Percentiles rank a stretch among this genome's conserved stretches.
Evolutionary conservation across 2,888 invertebrate genomes (phyloP).

Genomic region (Idaea dimidiata): DNA sequence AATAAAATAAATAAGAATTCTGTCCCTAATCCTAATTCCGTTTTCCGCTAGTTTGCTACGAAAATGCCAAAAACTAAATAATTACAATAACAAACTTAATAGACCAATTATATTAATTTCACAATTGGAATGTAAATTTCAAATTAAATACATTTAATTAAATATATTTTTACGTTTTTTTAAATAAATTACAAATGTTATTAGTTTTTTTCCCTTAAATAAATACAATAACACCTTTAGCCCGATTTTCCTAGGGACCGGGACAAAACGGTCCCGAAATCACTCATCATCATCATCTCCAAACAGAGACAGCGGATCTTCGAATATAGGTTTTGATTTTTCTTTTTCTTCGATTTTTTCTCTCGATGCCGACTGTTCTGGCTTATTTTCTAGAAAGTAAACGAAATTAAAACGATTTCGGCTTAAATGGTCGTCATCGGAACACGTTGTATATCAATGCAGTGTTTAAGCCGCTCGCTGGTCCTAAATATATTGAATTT

Average conservation of each 20-base stretch:
- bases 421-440: too few relatives aligned
- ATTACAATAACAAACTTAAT: background rate
- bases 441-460: too few relatives aligned
- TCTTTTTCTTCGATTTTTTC: conserved; percentile 20
- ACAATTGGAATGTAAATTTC: background rate
- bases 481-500: too few relatives aligned
- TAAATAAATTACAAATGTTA: too few relatives aligned
- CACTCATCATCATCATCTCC: conserved; percentile 38
- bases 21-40: background rate
- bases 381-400: conserved; percentile 2
- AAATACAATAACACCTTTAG: background rate
- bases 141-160: background rate
- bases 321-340: conserved; percentile 47
- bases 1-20: too few relatives aligned
- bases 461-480: too few relatives aligned
- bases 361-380: conserved; percentile 29
- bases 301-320: conserved; percentile 58
- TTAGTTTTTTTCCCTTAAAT: too few relatives aligned
- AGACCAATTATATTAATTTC: background rate
- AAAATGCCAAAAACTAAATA: background rate
- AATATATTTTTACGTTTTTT: background rate
- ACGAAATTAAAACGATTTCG: conserved; percentile 5
- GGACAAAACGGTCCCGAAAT: background rate
- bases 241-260: background rate
- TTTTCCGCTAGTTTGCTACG: background rate